phyloP scores from a whole-genome alignment of 2,797 vertebrate genomes.

The Microcaecilia unicolor region DNA sequence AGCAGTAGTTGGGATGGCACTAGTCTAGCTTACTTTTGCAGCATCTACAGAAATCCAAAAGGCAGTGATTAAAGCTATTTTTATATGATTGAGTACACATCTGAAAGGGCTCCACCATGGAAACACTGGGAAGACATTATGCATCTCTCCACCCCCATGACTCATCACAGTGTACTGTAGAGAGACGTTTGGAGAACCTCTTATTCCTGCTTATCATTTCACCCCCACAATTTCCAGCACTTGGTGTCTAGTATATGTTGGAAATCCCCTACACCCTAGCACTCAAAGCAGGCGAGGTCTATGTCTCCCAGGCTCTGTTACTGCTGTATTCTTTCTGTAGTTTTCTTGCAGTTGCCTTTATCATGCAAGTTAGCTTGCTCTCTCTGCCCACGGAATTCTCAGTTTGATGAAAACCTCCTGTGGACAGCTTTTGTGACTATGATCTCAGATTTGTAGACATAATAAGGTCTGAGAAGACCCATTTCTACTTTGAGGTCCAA shows the following conservation, averaged over 20 bases:
- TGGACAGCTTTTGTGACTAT: conserved; percentile 14
- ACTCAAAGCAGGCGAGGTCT: not conserved
- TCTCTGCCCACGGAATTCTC: conserved; percentile 41
- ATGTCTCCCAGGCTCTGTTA: conserved; percentile 6
- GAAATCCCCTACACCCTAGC: conserved; percentile 2
- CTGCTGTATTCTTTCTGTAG: not conserved
- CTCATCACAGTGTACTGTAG: no score
- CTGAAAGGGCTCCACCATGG: no score
- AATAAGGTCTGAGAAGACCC: conserved; percentile 36
- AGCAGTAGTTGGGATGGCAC: no score
- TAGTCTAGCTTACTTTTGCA: no score
- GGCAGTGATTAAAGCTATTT: no score
- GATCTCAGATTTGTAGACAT: conserved; percentile 32
- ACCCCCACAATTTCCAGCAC: not conserved
- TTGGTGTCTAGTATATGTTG: not conserved
- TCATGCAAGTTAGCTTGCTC: conserved; percentile 23
- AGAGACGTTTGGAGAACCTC: no score
- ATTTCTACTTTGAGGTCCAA: conserved; percentile 32
- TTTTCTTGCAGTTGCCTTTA: not conserved
- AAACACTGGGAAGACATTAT: no score
- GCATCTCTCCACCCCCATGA: no score
- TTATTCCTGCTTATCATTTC: no score
- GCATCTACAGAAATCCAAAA: no score
- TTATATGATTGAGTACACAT: no score
- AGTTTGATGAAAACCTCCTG: conserved; percentile 39